Base-by-base conservation (phyloP, 2,113 vertebrate genomes). In the Nesospiza acunhae region DNA sequence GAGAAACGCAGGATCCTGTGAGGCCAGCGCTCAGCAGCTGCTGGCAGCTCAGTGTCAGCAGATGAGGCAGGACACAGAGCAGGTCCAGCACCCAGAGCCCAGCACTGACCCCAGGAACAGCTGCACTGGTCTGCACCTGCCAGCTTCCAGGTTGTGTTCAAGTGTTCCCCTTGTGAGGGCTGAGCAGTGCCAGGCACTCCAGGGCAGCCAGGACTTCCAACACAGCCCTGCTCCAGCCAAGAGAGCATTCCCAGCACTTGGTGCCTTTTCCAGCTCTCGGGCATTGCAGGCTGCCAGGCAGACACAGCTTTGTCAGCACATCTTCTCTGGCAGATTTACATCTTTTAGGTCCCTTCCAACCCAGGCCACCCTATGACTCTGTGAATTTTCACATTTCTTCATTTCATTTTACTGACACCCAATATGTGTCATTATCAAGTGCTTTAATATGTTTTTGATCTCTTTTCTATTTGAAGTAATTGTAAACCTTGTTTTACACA, bases 171-270 rank as follows among this genome's bases (percentile, higher is more conserved):
- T 44, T 15, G 41, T 28, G n/a, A 12, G 49, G 67, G 53, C 44
- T 41, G 31, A 41, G 44, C 2, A 41, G 33, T n/a, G 30, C 27
- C 10, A 10, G 6, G 5, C 9, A 15, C 15, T 46, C 1, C 1
- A 50, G 59, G n/a, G 33, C 75, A 84, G 75, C 10, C 83, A 78
- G 7, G 42, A 46, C 7, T 39, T 6, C 23, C 30, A 77, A 3
- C 60, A 30, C 60, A 14, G 3, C 8, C 14, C 2, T 46, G 41
- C 56, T 64, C 26, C 2, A 60, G 80, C 73, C 77, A 72, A n/a
- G 52, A 9, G 35, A 87, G 12, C 42, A 15, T 18, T 50, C 10
- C 1, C 46, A 56, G 41, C 11, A 0, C 37, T 59, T 5, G 3
- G 44, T n/a, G 76, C 35, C 46, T 70, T 87, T 89, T 63, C 47